Evolutionary conservation across 2,113 vertebrate species (phyloP), one percentile per base, ranked within the genome.

Genomic region (Phylloscopus trochilus): DNA sequence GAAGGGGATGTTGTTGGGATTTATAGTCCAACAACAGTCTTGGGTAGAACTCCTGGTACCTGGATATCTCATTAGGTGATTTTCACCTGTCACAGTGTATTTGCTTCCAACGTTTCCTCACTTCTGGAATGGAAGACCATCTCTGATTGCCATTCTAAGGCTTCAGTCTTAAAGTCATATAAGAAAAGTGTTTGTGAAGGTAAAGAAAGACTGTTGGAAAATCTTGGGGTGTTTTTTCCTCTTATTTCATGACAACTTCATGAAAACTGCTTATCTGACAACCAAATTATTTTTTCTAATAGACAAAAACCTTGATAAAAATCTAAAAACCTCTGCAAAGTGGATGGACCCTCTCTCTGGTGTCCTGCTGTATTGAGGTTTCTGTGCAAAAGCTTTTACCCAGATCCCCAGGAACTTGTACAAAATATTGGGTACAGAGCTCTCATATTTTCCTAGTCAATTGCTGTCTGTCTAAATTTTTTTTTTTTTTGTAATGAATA

Each of bases 331-430:
- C 9, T 16, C 2, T 52, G 13, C 21, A 56, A 22, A 44, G 24
- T 27, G 24, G 13, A 33, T 56, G 19, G 15, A 24, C 7, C 1
- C 3, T 56, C 2, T 7, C 8, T 7, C 8, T 7, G 5, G 11
- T 56, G 21, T 41, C 22, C 10, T 69, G 12, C 43, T 9, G 28
- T 30, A 37, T 2, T 59, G 41, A 87, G 7, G 10, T 60, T 81
- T 87, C 37, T 66, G 31, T 37, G 26, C 17, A 58, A 63, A 85
- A 62, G 8, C 7, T 62, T 92, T 55, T 13, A 46, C 9, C 7
- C 22, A 67, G 13, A 85, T 16, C 6, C 24, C 26, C 64, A 78
- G 67, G 37, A 87, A 23, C 16, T 82, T 5, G 1, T 46, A 24
- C 4, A 49, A 31, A 27, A 24, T 1, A 0, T n/a, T 81, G 21